Evolutionary conservation across 1,140 invertebrate species (phyloP).

Genomic region (Drosophila repleta): DNA sequence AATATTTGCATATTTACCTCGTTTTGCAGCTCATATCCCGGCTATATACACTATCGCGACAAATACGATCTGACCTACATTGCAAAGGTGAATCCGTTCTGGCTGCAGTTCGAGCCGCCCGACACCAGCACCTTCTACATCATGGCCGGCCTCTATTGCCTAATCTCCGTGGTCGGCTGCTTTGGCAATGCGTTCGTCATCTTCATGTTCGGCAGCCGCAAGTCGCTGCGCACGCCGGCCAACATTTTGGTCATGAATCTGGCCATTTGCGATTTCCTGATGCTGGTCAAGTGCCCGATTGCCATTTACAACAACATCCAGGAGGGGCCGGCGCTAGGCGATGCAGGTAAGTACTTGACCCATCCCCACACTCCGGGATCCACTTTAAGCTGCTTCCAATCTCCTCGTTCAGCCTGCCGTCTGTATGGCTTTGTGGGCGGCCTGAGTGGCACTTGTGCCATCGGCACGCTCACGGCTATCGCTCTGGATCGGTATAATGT

Average conservation of each 20-base stretch:
- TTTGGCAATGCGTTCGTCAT: constrained; percentile 88
- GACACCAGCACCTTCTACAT: constrained; percentile 85
- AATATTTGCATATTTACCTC: constrained; percentile 6
- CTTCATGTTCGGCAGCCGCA: constrained; percentile 86
- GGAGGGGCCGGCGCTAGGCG: constrained; percentile 88
- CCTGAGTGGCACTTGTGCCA: constrained; percentile 89
- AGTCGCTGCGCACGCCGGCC: constrained; percentile 89
- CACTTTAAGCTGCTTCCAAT: constrained; percentile 33
- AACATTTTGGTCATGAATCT: constrained; percentile 91
- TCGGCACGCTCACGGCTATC: constrained; percentile 88
- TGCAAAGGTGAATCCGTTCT: constrained; percentile 87
- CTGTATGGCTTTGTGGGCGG: constrained; percentile 90
- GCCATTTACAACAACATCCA: constrained; percentile 90
- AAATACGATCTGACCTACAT: constrained; percentile 85
- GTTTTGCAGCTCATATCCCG: constrained; percentile 64
- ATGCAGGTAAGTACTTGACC: constrained; percentile 85
- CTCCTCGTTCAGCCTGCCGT: constrained; percentile 86
- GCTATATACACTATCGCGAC: constrained; percentile 71
- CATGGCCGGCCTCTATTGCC: constrained; percentile 86
- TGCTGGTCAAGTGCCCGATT: constrained; percentile 88
- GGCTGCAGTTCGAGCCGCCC: constrained; percentile 87
- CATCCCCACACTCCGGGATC: background rate
- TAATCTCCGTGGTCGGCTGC: constrained; percentile 86
- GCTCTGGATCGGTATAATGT: constrained; percentile 89
- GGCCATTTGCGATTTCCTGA: constrained; percentile 90